Evolutionary conservation across 1,140 invertebrate genomes (phyloP).

Genomic region (Drosophila santomea): DNA sequence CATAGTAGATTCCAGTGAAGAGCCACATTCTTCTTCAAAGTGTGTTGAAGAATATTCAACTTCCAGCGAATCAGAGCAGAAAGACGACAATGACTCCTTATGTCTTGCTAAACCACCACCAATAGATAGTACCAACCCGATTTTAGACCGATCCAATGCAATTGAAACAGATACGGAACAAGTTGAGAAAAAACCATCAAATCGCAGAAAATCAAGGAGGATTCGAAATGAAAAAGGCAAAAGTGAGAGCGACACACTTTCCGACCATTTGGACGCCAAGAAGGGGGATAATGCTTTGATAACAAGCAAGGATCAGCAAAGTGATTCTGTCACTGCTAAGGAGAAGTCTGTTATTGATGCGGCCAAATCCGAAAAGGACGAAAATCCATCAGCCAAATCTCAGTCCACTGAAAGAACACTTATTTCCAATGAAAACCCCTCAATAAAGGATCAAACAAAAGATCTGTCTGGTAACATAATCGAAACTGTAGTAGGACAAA

Average conservation of each 20-base stretch:
- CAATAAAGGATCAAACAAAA: background rate
- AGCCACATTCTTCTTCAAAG: background rate
- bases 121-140: background rate
- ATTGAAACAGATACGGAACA: background rate
- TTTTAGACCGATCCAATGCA: background rate
- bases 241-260: background rate
- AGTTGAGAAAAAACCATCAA: slow-evolving; percentile 1
- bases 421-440: background rate
- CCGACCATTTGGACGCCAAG: background rate
- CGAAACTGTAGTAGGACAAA: background rate
- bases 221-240: background rate
- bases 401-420: background rate
- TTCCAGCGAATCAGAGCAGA: slow-evolving; percentile 2
- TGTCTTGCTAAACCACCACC: too few species aligned
- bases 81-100: background rate
- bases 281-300: background rate
- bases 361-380: background rate
- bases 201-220: slow-evolving; percentile 3
- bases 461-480: background rate
- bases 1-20: background rate
- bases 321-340: background rate
- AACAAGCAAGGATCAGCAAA: too few species aligned
- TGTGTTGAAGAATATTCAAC: slow-evolving; percentile 10
- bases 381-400: background rate
- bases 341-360: slow-evolving; percentile 1